phyloP scores from a whole-genome alignment of 1,140 invertebrate genomes.

The Doryteuthis pealeii region DNA sequence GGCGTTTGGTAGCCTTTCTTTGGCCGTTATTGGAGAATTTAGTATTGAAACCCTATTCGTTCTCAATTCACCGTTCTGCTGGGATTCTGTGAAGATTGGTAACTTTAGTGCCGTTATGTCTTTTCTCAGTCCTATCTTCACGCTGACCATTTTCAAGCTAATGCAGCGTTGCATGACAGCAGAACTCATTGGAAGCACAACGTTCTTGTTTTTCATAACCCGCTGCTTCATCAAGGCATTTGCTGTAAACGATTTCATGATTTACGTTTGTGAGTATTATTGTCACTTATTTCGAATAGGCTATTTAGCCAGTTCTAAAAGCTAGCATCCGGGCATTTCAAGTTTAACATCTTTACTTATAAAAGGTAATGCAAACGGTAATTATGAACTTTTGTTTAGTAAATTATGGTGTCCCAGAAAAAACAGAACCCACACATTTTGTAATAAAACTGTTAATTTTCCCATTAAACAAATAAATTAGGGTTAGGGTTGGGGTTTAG shows the following conservation, averaged over 20 bases:
- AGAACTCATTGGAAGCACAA: slow-evolving; percentile 13
- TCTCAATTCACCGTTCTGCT: slow-evolving; percentile 24
- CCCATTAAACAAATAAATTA: no score
- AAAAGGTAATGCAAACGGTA: not conserved
- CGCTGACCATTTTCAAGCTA: slow-evolving; percentile 11
- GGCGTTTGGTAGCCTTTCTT: not conserved
- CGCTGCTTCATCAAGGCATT: slow-evolving; percentile 15
- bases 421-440: no score
- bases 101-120: not conserved
- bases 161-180: slow-evolving; percentile 17
- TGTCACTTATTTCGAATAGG: not conserved
- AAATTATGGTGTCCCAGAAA: no score
- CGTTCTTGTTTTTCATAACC: slow-evolving; percentile 12
- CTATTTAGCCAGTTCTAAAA: no score
- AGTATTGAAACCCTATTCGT: slow-evolving; percentile 18
- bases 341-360: no score
- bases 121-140: slow-evolving; percentile 8
- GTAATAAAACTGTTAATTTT: no score
- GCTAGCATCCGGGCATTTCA: no score
- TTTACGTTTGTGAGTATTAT: slow-evolving; percentile 2
- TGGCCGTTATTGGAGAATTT: slow-evolving; percentile 12
- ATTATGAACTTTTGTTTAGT: no score
- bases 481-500: no score
- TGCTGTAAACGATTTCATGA: not conserved
- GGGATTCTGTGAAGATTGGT: slow-evolving; percentile 25